A percentile compares a stretch with the other conserved stretches of the same genome.
These are phyloP conservation scores for Malurus cyaneus DNA, from an alignment of 2,113 vertebrate genomes.

Conservation along the genomic window DNA sequence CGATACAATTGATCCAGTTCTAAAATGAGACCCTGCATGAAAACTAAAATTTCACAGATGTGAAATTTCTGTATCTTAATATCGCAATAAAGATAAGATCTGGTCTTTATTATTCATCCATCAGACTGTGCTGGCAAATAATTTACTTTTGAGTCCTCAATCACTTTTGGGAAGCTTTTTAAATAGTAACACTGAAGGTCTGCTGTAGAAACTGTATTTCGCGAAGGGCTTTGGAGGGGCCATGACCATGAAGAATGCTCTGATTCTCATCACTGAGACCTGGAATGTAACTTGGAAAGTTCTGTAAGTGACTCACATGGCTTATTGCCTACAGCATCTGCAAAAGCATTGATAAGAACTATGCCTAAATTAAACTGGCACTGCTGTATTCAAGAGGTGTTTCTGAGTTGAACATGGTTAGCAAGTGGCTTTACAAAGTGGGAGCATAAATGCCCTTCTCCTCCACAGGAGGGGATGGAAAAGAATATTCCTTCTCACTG, in stretches of 20 bases:
- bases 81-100: neutral
- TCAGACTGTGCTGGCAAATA: neutral
- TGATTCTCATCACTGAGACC: neutral
- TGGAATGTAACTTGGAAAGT: neutral
- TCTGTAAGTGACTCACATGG: neutral
- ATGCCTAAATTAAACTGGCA: slow-evolving; percentile 28
- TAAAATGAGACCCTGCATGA: neutral
- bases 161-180: neutral
- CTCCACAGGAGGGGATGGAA: neutral
- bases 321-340: slow-evolving; percentile 19
- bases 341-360: slow-evolving; percentile 24
- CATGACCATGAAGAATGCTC: neutral
- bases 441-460: neutral
- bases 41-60: neutral
- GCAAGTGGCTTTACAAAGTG: neutral
- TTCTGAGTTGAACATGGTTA: neutral
- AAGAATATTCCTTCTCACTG: neutral
- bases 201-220: neutral
- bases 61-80: neutral
- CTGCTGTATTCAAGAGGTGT: neutral
- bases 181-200: neutral
- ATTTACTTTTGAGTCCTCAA: neutral
- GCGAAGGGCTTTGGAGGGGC: neutral
- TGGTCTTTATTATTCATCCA: neutral
- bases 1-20: neutral